phyloP scores from a whole-genome alignment of 2,113 vertebrate genomes.

The Psittacara wagleri region DNA sequence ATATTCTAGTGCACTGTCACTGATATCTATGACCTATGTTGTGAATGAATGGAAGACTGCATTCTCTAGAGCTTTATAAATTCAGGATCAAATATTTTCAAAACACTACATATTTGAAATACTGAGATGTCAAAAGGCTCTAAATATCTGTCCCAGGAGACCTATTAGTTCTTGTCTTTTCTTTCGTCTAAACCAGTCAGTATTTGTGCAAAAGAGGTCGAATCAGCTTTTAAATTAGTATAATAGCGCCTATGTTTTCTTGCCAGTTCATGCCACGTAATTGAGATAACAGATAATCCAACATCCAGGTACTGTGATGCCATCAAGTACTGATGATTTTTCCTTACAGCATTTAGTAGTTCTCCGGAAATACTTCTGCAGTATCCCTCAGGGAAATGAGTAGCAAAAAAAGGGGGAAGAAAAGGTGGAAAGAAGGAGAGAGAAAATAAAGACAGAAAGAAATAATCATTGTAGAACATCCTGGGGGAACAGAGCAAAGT shows the following conservation, averaged over 20 bases:
- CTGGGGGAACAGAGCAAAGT: constrained; percentile 61
- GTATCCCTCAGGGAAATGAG: background rate
- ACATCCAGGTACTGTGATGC: background rate
- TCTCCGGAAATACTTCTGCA: constrained; percentile 18
- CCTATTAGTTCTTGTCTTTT: background rate
- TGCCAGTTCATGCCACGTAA: background rate
- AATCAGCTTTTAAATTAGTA: constrained; percentile 53
- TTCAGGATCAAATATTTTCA: background rate
- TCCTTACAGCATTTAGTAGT: constrained; percentile 50
- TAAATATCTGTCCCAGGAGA: background rate
- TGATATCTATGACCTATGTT: background rate
- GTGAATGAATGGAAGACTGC: background rate
- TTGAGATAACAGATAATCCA: constrained; percentile 44
- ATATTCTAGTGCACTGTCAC: background rate
- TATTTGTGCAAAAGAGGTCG: background rate
- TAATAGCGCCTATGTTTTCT: constrained; percentile 12
- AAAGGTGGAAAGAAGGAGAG: background rate
- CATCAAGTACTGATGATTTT: constrained; percentile 63
- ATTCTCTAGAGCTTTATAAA: background rate
- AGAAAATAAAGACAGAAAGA: constrained; percentile 70
- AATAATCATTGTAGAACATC: constrained; percentile 70
- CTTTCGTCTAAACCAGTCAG: background rate
- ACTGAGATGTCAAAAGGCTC: background rate
- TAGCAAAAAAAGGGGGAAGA: background rate
- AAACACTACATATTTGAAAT: background rate